Evolutionary conservation across 2,113 vertebrate species (phyloP), one percentile per base, ranked within the genome.

Genomic region (Oncorhynchus kisutch): DNA sequence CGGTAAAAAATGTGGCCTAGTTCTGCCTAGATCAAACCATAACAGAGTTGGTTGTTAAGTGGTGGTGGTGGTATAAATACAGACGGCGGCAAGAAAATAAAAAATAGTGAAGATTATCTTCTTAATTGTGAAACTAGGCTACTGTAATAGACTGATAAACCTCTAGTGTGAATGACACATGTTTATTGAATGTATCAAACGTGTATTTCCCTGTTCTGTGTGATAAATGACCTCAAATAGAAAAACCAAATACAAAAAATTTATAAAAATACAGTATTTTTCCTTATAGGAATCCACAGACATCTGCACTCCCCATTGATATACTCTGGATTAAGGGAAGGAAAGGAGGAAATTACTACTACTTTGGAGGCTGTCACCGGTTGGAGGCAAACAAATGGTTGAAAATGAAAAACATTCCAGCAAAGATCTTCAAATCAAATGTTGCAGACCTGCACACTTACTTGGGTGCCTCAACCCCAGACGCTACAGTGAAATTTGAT

Each of bases 341-440:
- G 77, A 91, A 93, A 60, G 96, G 96, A 0, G 96, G 96, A 0
- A 91, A 97, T 82, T 97, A 98, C 67, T 98, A 90, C 89, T 97
- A 98, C 77, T 99, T 98, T 0, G 97, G 96, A 12, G 96, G 96
- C 71, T 98, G 97, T 75, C 96, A 98, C 88, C 93, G 96, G 51
- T 95, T 95, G 1, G 94, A 95, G 0, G 96, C 97, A 9, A 95
- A 96, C 86, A 89, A 91, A 86, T 92, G 92, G 16, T 86, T 98
- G n/a, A 87, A 88, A 77, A 93, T 93, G 85, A 93, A 94, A 5
- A 94, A 94, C 59, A 96, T 97, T 76, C 95, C 95, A 0, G 96
- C 94, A 78, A 98, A 97, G 87, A 95, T 98, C 20, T 91, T 97
- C 74, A 94, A 88, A 25, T 97, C 96, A 29, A 96, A 94, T 18